Conservation (phyloP, 2,113 vertebrate genomes). For the Monarcha castaneiventris region DNA sequence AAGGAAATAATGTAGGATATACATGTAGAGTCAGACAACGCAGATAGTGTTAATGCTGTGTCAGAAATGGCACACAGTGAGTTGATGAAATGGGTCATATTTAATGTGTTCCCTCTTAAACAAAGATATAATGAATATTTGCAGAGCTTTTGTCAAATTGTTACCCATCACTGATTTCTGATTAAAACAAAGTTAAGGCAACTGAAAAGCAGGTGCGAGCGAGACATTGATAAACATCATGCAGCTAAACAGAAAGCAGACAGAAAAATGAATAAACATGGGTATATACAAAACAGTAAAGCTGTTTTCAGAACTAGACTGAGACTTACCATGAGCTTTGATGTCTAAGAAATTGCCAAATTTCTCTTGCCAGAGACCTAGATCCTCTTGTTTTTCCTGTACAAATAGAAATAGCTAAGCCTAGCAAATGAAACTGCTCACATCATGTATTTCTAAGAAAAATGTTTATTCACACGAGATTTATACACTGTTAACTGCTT, state of each 20-base stretch:
- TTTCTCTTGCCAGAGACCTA: conserved; percentile 82
- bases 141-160: neutral
- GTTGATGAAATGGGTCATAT: neutral
- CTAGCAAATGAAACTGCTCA: neutral
- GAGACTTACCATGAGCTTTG: conserved; percentile 83
- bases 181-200: neutral
- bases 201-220: neutral
- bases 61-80: neutral
- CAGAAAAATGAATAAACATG: neutral
- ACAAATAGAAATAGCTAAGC: conserved; percentile 7
- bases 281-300: conserved; percentile 8
- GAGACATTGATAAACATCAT: neutral
- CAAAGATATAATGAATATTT: neutral
- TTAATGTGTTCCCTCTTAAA: neutral
- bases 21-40: neutral
- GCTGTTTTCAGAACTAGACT: neutral
- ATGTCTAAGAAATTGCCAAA: conserved; percentile 85
- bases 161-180: neutral
- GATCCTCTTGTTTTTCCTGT: conserved; percentile 70
- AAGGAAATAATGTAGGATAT: neutral
- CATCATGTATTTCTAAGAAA: neutral
- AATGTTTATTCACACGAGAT: neutral
- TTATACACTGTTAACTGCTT: neutral
- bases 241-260: neutral
- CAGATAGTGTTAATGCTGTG: neutral